Conservation (phyloP, 2,888 invertebrate species). For the Crioceris asparagi region DNA sequence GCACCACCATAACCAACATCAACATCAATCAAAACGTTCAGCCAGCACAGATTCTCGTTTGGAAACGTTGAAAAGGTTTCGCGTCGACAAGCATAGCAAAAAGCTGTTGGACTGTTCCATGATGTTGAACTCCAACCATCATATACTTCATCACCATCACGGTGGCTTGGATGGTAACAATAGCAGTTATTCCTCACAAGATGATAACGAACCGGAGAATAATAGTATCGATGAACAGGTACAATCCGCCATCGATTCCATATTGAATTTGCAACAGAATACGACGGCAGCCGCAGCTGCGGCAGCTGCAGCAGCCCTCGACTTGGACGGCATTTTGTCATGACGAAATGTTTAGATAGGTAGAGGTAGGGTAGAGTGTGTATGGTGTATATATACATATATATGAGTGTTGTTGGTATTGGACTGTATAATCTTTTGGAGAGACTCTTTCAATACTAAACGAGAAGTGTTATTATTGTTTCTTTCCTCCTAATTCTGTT, state of each 20-base stretch:
- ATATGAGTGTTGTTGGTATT: too few relatives aligned
- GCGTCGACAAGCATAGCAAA: constrained; percentile 35
- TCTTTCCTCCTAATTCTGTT: too few relatives aligned
- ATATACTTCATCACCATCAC: too few relatives aligned
- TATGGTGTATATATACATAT: too few relatives aligned
- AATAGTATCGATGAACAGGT: constrained; percentile 67
- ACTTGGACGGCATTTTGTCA: constrained; percentile 39
- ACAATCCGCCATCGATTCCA: constrained; percentile 70
- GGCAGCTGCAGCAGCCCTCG: constrained; percentile 22
- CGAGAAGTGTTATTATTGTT: too few relatives aligned
- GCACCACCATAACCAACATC: neutral
- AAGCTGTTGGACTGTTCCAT: too few relatives aligned
- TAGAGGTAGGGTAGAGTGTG: too few relatives aligned
- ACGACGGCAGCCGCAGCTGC: too few relatives aligned
- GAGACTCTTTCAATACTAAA: too few relatives aligned
- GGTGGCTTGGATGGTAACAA: too few relatives aligned
- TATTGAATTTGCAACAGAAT: constrained; percentile 55
- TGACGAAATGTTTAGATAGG: constrained; percentile 34
- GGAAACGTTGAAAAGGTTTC: constrained; percentile 36
- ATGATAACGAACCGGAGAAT: constrained; percentile 30
- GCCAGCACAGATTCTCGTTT: constrained; percentile 33
- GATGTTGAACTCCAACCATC: too few relatives aligned
- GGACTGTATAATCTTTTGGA: too few relatives aligned
- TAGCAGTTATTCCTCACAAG: constrained; percentile 18
- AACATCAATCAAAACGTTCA: constrained; percentile 27